These are phyloP conservation scores for Eidolon helvum DNA, from an alignment of 2,113 vertebrate genomes.

Conservation along the genomic window DNA sequence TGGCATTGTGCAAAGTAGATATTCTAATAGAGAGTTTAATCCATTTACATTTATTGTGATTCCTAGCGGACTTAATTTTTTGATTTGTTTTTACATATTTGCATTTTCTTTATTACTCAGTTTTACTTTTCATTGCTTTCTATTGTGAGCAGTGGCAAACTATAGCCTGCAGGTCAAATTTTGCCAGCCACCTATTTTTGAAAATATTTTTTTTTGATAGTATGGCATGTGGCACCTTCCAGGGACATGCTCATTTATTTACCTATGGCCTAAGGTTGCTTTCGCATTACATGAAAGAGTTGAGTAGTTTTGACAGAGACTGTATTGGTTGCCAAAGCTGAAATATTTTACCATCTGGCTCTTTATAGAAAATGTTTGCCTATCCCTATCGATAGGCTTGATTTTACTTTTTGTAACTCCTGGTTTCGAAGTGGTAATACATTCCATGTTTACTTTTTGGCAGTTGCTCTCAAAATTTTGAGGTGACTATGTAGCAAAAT, in stretches of 20 bases:
- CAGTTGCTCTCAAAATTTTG: not conserved
- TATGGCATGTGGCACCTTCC: not conserved
- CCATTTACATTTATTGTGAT: slow-evolving; percentile 48
- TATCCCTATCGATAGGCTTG: not conserved
- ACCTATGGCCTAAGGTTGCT: not conserved
- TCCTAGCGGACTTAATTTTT: not conserved
- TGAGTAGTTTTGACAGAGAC: no score
- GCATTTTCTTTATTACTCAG: not conserved
- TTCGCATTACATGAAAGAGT: not conserved
- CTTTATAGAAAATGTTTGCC: not conserved
- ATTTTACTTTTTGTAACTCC: not conserved
- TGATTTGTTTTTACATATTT: not conserved
- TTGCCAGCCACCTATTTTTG: not conserved
- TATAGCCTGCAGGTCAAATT: not conserved
- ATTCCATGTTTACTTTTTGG: not conserved
- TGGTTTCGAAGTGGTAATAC: not conserved
- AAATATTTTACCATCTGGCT: not conserved
- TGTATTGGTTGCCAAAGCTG: no score
- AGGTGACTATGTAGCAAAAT: not conserved
- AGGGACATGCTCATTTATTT: not conserved
- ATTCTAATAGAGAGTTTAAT: not conserved
- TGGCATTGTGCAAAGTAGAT: not conserved
- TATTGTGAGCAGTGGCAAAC: not conserved
- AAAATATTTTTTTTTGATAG: not conserved
- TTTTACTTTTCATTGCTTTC: not conserved